Base-by-base conservation (phyloP, 2,113 vertebrate species). In the Eurypyga helias region DNA sequence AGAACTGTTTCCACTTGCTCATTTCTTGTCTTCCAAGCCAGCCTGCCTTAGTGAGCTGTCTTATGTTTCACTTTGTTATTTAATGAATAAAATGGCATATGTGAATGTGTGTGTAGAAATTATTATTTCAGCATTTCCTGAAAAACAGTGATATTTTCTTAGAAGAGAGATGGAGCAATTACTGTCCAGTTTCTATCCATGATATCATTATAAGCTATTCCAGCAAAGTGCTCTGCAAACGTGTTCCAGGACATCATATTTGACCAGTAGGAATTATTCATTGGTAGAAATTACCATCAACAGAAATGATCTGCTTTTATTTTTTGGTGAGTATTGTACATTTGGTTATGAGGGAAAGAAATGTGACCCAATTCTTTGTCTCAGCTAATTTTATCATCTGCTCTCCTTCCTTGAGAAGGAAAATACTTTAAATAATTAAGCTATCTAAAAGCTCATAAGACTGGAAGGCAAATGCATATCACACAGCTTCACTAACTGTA, bases 351-450 rank as follows among this genome's bases (percentile, higher is more conserved):
- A 69, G n/a, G 17, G 12, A 7, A 85, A 43, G 26, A 58, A 12
- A 80, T 3, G 10, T 87, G 91, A 80, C 73, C 94, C 71, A 66
- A 69, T 80, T 88, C 43, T 86, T 92, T 67, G 61, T 66, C 28
- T 67, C 33, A 28, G 14, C 19, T 81, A 21, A 21, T 52, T 81
- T 73, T 82, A n/a, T 86, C 66, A 87, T 95, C 36, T 87, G 54
- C 23, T 88, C 36, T 87, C 46, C 24, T 45, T 69, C 36, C 75
- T 31, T 49, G 45, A 75, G 69, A 62, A 82, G 69, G 28, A 91
- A 95, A 95, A 87, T 13, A 66, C 62, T n/a, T 61, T 83, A 90
- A 96, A 94, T 91, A 76, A 83, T 71, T 93, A 43, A 77, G 66
- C 17, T 77, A 48, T 41, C 80, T 84, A 86, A 94, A 83, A 88